A percentile compares a stretch with the other conserved stretches of the same genome.
Conservation (phyloP, 1,140 invertebrate genomes). For the Ostrea edulis region DNA sequence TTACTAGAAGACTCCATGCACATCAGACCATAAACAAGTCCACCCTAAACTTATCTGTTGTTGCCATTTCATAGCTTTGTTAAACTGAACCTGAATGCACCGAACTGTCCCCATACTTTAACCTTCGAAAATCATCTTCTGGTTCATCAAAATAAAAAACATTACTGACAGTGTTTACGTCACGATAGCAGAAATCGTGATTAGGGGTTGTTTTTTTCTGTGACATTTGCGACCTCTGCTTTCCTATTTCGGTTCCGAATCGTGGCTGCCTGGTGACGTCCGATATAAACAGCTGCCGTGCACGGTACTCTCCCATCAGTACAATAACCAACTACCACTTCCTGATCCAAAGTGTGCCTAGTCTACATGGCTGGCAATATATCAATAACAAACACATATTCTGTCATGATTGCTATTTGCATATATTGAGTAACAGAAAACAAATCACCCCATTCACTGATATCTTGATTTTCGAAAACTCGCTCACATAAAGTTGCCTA, state of each 20-base stretch:
- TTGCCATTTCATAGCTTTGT: background rate
- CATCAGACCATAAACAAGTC: background rate
- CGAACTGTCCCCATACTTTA: background rate
- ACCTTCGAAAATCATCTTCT: background rate
- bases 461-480: too few species aligned
- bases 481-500: too few species aligned
- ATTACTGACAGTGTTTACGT: background rate
- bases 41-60: background rate
- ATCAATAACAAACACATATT: too few species aligned
- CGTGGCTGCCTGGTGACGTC: background rate
- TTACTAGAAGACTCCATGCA: background rate
- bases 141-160: background rate
- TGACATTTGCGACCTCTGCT: background rate
- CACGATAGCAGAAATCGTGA: constrained; percentile 7
- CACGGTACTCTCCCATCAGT: background rate
- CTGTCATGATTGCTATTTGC: too few species aligned
- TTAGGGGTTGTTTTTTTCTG: background rate
- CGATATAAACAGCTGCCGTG: background rate
- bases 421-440: too few species aligned
- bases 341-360: too few species aligned
- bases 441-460: too few species aligned
- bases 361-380: too few species aligned
- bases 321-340: background rate
- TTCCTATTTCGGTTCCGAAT: background rate
- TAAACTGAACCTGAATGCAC: background rate